Evolutionary conservation across 2,797 vertebrate genomes (phyloP), one percentile per base, ranked within the genome.

Genomic region (Philypnodon macrostomus): DNA sequence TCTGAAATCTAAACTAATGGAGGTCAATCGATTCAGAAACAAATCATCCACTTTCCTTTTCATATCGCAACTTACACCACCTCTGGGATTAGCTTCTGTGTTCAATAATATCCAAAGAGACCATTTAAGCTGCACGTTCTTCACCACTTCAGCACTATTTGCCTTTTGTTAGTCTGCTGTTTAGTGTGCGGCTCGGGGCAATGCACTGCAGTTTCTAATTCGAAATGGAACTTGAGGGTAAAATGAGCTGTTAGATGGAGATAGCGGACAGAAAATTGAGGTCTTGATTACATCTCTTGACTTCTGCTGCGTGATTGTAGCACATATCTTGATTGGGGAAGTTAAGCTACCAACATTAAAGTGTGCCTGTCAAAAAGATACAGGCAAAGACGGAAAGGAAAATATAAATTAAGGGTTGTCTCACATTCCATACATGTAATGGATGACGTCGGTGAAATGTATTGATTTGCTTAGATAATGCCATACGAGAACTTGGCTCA

Each of bases 1-100:
- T 74, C 76, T 73, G 78, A 77, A 85, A 77, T 49, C 47, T 63
- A n/a, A n/a, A 69, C 70, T 85, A 85, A 89, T 85, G 80, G 78
- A 69, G 54, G 71, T 15, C 53, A 71, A 81, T 87, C 86, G 31
- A 87, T 88, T 56, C 69, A 15, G 58, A 67, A n/a, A n/a, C 34
- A 68, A 67, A 81, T 85, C 31, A 0, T 55, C 47, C 67, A 74
- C 74, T 72, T 87, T 83, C 79, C 73, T 81, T 76, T 83, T 85
- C 81, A 78, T 79, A 85, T 70, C 63, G 58, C 63, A 68, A 77
- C 74, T 64, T 53, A 73, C 67, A 83, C 70, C 77, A 53, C 78
- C 83, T 47, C 64, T 66, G 85, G 77, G 80, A 81, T 67, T 57
- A 68, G 66, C 50, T 67, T 68, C 47, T 37, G 50, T 40, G 62